These are phyloP conservation scores for Esox lucius DNA, from an alignment of 2,797 vertebrate species.

Conservation along the genomic window DNA sequence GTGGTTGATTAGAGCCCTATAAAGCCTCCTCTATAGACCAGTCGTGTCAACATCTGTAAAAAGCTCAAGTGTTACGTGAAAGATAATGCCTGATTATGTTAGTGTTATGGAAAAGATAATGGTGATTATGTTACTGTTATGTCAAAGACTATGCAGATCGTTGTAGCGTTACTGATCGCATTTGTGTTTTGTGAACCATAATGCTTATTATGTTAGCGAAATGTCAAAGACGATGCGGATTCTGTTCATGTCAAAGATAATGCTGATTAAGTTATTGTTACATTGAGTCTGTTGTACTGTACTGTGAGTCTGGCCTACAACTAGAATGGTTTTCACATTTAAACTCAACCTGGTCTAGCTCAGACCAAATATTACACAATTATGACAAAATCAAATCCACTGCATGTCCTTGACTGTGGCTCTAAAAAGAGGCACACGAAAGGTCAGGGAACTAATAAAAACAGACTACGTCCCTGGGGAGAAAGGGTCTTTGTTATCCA, in stretches of 20 bases:
- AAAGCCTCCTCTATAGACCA: slow-evolving; percentile 35
- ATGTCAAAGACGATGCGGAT: too few relatives aligned
- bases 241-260: too few relatives aligned
- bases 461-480: not conserved
- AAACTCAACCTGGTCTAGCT: slow-evolving; percentile 25
- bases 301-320: slow-evolving; percentile 27
- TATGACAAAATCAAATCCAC: slow-evolving; percentile 30
- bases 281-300: slow-evolving; percentile 17
- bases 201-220: too few relatives aligned
- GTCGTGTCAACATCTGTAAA: slow-evolving; percentile 49
- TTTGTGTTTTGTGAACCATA: too few relatives aligned
- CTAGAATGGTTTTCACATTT: slow-evolving; percentile 31
- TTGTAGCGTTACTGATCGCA: too few relatives aligned
- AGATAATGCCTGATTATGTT: slow-evolving; percentile 20
- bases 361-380: slow-evolving; percentile 10
- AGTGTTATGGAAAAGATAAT: not conserved
- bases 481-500: not conserved
- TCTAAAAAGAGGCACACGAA: slow-evolving; percentile 23
- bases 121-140: too few relatives aligned
- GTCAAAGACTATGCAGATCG: too few relatives aligned
- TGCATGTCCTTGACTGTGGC: slow-evolving; percentile 20
- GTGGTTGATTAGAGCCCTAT: slow-evolving; percentile 56
- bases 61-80: slow-evolving; percentile 34
- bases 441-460: slow-evolving; percentile 13
- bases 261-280: not conserved